Evolutionary conservation across 2,797 vertebrate species (phyloP), one percentile per base, ranked within the genome.

Genomic region (Chanos chanos): DNA sequence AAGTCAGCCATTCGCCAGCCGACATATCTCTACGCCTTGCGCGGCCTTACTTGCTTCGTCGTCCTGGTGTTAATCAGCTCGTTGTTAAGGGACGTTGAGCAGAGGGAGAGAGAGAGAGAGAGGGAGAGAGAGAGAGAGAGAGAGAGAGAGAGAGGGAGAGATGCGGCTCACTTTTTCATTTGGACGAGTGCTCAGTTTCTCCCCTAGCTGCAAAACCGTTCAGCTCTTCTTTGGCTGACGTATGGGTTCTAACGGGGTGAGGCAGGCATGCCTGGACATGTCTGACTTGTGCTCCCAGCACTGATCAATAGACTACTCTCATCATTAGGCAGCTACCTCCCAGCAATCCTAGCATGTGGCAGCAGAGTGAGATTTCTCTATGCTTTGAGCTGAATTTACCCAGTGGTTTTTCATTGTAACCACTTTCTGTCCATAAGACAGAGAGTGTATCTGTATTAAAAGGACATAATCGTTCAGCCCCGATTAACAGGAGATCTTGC

Each of bases 1-100:
- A 87, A 87, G 81, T 86, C 84, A 86, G 62, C 9, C 53, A 57
- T 72, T 45, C 36, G 30, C 64, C 33, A 54, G 54, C 45, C 58
- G 41, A 37, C 63, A 36, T 31, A 49, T 54, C 61, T 73, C 49
- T 52, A 62, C 47, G 71, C 68, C 61, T 66, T 10, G 1, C 58
- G 39, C 60, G 59, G 71, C 64, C 61, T 2, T 0, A 0, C 33
- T 15, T 51, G 53, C 63, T 66, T 31, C 15, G 15, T 52, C 5
- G 21, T 50, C 69, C 37, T 51, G 58, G 49, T 70, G 72, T 85
- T 82, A 79, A 83, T 81, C 72, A 68, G 34, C 33, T 21, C 55
- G 51, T 57, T 43, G 30, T 80, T 49, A 76, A 60, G 52, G 33
- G 52, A 64, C 36, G 70, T 69, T 50, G 72, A 59, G 41, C 13